A percentile compares a stretch with the other conserved stretches of the same genome.
These are phyloP conservation scores for Antheraea pernyi DNA, from an alignment of 1,140 invertebrate genomes.

Conservation along the genomic window DNA sequence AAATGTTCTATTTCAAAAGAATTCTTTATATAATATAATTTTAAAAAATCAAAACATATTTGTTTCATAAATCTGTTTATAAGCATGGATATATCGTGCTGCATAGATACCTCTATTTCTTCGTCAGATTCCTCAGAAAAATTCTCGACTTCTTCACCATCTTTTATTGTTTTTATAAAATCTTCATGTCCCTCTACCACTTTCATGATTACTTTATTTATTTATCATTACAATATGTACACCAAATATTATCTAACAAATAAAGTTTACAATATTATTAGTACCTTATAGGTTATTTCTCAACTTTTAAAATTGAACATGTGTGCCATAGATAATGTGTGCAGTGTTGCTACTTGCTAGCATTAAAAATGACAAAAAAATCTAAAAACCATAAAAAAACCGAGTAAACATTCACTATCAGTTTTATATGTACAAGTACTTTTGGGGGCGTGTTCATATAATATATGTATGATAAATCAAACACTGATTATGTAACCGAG, in stretches of 20 bases:
- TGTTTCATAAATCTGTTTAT: not conserved
- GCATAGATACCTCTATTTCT: slow-evolving; percentile 85
- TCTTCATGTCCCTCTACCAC: slow-evolving; percentile 52
- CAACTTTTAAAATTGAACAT: slow-evolving; percentile 34
- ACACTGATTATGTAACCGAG: no score
- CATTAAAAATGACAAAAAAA: not conserved
- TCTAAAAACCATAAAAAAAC: no score
- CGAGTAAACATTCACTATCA: no score
- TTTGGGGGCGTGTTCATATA: no score
- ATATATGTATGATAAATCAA: no score
- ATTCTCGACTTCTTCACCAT: slow-evolving; percentile 88
- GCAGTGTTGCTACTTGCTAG: not conserved
- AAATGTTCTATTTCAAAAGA: no score
- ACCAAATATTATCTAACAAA: slow-evolving; percentile 3
- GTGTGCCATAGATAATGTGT: no score
- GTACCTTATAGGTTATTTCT: slow-evolving; percentile 37
- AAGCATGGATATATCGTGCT: not conserved
- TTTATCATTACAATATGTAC: not conserved
- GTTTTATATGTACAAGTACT: no score
- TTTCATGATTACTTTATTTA: slow-evolving; percentile 19
- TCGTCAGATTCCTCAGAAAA: slow-evolving; percentile 90
- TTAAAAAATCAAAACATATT: no score
- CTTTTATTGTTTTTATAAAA: slow-evolving; percentile 84
- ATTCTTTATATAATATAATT: no score
- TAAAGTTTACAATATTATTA: slow-evolving; percentile 18